phyloP scores from a whole-genome alignment of 2,113 vertebrate genomes.

The Sprattus sprattus region DNA sequence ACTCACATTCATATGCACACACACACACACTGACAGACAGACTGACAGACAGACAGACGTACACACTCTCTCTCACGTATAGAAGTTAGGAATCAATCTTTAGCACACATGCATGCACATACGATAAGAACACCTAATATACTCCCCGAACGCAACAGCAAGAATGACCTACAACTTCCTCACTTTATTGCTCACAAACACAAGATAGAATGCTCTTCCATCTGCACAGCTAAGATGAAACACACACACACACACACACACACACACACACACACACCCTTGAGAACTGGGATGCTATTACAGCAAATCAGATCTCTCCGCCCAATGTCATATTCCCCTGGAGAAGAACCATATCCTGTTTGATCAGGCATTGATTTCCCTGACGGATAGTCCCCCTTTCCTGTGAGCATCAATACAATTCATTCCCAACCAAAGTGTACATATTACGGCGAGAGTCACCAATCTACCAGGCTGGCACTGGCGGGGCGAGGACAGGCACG shows the following conservation, averaged over 20 bases:
- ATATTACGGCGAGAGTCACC: not conserved
- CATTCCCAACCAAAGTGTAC: not conserved
- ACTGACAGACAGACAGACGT: not conserved
- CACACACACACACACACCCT: not conserved
- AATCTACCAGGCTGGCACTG: not conserved
- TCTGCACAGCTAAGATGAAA: not conserved
- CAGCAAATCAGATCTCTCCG: conserved; percentile 8
- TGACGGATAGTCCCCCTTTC: not conserved
- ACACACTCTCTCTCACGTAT: not conserved
- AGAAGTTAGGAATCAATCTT: not conserved
- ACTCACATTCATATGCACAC: not conserved
- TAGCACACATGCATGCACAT: not conserved
- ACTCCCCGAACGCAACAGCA: not conserved
- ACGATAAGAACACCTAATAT: not conserved
- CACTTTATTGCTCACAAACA: not conserved
- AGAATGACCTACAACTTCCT: not conserved
- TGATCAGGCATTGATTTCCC: conserved; percentile 5
- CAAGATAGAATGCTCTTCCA: not conserved
- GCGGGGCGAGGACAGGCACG: not conserved
- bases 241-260: not conserved
- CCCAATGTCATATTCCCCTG: not conserved
- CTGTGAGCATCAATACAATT: not conserved
- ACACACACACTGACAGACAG: not conserved
- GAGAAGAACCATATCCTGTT: conserved; percentile 14
- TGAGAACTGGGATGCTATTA: conserved; percentile 10